phyloP scores from a whole-genome alignment of 2,113 vertebrate species.

The Oplegnathus fasciatus region DNA sequence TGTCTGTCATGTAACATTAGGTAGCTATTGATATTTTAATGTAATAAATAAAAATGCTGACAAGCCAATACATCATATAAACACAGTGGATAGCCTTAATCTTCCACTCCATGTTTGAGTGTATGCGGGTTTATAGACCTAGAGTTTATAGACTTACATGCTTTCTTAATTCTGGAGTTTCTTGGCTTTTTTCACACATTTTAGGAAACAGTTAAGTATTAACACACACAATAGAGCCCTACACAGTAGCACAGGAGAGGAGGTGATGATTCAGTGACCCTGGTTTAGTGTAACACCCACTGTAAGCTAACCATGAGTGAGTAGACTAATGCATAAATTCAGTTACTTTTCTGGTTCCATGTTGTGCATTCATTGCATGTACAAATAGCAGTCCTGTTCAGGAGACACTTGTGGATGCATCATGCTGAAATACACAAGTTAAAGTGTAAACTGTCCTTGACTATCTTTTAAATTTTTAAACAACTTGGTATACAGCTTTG shows the following conservation, averaged over 20 bases:
- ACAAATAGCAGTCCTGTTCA: not conserved
- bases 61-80: not conserved
- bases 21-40: not conserved
- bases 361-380: not conserved
- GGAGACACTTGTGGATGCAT: not conserved
- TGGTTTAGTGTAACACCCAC: not conserved
- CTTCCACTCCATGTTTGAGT: not conserved
- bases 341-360: not conserved
- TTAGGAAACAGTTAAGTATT: not conserved
- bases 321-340: not conserved
- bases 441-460: constrained; percentile 28
- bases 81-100: not conserved
- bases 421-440: not conserved
- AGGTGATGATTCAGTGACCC: not conserved
- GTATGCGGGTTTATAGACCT: not conserved
- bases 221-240: not conserved
- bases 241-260: not conserved
- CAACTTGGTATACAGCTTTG: not conserved
- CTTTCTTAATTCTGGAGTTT: not conserved
- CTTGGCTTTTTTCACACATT: not conserved
- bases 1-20: constrained; percentile 15
- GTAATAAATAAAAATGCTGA: not conserved
- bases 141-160: not conserved
- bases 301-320: not conserved
- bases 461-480: constrained; percentile 23